Evolutionary conservation across 1,140 invertebrate species (phyloP), one percentile per base, ranked within the genome.

Genomic region (Stegodyphus mimosarum): DNA sequence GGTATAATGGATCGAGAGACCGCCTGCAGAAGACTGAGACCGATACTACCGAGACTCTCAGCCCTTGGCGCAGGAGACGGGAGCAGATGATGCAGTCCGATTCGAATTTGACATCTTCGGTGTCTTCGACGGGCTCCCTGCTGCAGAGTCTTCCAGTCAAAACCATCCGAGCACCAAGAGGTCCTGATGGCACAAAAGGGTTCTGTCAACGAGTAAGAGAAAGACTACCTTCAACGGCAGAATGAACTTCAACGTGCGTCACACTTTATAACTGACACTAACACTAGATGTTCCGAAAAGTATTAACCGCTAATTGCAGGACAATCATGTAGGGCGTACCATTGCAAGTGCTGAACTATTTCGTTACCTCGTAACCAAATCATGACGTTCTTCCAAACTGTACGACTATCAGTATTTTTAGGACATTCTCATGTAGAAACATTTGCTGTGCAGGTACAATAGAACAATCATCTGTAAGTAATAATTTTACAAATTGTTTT

Each of bases 161-260:
- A 87, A 92, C 95, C 15, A 91, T 95, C n/a, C 92, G 96, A 55
- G 92, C 95, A 90, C 96, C 96, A 0, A 92, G 93, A 81, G 96
- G 95, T 7, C 96, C 96, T 6, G 95, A 96, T 90, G 95, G 95
- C 48, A 95, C 95, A 49, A 92, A 93, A 73, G 96, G 96, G 51
- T 97, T 97, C 87, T 76, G 87, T 51, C 64, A 64, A 53, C 83
- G 72, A 60, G 33, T 50, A 15, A 63, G 60, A 76, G n/a, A 69
- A 66, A 76, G 86, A 52, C 33, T 85, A 10, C 83, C 83, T 17
- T 78, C 83, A 7, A 86, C 83, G 9, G 83, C 83, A 10, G 83
- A 86, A 33, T 77, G n/a, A 76, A 83, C 64, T 13, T 60, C 9
- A 60, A 5, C 15, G 9, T 60, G 9, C 2, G 55, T 60, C 15